Evolutionary conservation across 1,140 invertebrate species (phyloP).

Genomic region (Thaumetopoea pityocampa): DNA sequence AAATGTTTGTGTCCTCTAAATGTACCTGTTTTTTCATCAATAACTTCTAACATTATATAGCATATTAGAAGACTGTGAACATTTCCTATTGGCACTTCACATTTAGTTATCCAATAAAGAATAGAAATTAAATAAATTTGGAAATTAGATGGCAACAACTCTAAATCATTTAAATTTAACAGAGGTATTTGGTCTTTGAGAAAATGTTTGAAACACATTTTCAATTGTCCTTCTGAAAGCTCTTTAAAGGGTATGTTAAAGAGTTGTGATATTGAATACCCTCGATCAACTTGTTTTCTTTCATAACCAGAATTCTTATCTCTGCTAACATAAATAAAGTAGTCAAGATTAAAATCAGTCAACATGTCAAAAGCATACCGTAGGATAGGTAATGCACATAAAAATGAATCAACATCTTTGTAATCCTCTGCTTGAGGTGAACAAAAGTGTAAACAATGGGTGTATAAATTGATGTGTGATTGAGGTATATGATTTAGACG

Average conservation of each 20-base stretch:
- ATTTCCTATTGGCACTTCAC: conserved; percentile 72
- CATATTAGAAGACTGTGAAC: conserved; percentile 79
- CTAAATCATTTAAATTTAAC: conserved; percentile 54
- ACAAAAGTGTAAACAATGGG: conserved; percentile 80
- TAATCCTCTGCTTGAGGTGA: conserved; percentile 86
- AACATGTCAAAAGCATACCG: conserved; percentile 81
- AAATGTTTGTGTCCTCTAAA: conserved; percentile 66
- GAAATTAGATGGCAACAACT: conserved; percentile 77
- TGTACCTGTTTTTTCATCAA: conserved; percentile 78
- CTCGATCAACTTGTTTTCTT: conserved; percentile 41
- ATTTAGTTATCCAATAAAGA: conserved; percentile 81
- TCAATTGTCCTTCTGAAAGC: conserved; percentile 56
- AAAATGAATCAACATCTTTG: conserved; percentile 76
- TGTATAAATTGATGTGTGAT: conserved; percentile 81
- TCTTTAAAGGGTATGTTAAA: conserved; percentile 41
- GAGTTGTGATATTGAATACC: conserved; percentile 50
- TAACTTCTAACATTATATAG: conserved; percentile 77
- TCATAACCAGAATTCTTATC: conserved; percentile 41
- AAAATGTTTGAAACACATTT: conserved; percentile 58
- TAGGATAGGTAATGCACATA: conserved; percentile 80
- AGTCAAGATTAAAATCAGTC: conserved; percentile 41
- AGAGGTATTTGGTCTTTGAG: conserved; percentile 65
- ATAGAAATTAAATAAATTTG: conserved; percentile 79
- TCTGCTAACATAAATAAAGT: conserved; percentile 60
- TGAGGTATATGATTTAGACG: conserved; percentile 77